These are phyloP conservation scores for Cynopterus sphinx DNA, from an alignment of 2,797 vertebrate species.

Conservation along the genomic window DNA sequence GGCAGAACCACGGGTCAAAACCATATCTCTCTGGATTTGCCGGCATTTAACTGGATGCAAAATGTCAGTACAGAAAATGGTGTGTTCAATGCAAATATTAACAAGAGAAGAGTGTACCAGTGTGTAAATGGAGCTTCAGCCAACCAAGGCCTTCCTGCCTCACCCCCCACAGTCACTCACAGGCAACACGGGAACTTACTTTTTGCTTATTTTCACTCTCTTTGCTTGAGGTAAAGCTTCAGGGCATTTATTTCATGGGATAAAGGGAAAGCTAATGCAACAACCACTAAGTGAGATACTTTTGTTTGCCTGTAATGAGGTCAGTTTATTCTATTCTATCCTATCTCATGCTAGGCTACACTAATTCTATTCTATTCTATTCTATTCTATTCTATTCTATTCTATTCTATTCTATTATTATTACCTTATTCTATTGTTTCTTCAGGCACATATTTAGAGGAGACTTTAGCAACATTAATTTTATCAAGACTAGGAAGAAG, in stretches of 20 bases:
- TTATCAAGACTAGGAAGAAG: slow-evolving; percentile 13
- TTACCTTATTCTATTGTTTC: not conserved
- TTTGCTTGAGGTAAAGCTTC: not conserved
- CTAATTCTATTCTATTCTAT: not conserved
- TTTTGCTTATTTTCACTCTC: slow-evolving; percentile 29
- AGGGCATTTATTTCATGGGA: not conserved
- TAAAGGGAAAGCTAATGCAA: not conserved
- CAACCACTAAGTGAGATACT: not conserved
- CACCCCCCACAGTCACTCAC: not conserved
- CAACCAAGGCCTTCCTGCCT: not conserved
- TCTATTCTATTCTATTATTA: not conserved
- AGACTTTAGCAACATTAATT: slow-evolving; percentile 33
- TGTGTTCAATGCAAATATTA: slow-evolving; percentile 78
- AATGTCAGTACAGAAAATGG: slow-evolving; percentile 76
- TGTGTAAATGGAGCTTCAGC: slow-evolving; percentile 56
- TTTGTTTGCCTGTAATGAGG: not conserved
- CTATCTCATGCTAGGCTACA: not conserved
- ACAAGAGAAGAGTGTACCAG: slow-evolving; percentile 58
- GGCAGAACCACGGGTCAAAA: slow-evolving; percentile 68
- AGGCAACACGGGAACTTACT: slow-evolving; percentile 17
- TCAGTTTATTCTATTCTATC: not conserved
- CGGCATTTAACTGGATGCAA: slow-evolving; percentile 79
- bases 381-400: not conserved
- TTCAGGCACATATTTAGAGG: not conserved
- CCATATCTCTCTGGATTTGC: slow-evolving; percentile 72